Evolutionary conservation across 2,888 invertebrate species (phyloP).

Genomic region (Eutolmus rufibarbis): DNA sequence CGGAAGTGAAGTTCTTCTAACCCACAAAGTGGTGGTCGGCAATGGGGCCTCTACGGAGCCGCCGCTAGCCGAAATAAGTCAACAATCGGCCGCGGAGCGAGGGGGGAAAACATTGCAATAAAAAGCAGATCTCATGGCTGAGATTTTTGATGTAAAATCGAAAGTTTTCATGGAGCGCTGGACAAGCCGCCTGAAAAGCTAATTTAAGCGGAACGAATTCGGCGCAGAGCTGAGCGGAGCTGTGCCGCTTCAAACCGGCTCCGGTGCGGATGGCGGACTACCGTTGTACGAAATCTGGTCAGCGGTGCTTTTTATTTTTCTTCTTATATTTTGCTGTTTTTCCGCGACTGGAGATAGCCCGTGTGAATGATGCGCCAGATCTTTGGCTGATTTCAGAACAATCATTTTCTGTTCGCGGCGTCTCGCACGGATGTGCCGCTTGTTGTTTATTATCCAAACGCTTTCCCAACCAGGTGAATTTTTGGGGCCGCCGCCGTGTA

Average conservation of each 20-base stretch:
- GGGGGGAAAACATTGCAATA: background rate
- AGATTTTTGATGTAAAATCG: conserved; percentile 28
- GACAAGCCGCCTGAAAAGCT: background rate
- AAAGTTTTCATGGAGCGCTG: conserved; percentile 28
- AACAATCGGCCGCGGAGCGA: background rate
- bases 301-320: background rate
- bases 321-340: background rate
- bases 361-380: conserved; percentile 1
- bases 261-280: background rate
- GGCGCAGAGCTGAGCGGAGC: background rate
- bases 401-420: background rate
- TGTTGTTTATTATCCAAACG: background rate
- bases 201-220: conserved; percentile 7
- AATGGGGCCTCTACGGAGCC: background rate
- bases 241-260: background rate
- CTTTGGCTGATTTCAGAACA: background rate
- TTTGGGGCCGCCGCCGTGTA: background rate
- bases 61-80: background rate
- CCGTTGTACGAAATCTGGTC: background rate
- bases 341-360: background rate
- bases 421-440: background rate
- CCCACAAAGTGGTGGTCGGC: background rate
- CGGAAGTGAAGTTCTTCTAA: conserved; percentile 26
- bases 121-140: background rate
- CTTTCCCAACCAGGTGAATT: background rate